phyloP scores from a whole-genome alignment of 1,140 invertebrate species.

The Drosophila sechellia region DNA sequence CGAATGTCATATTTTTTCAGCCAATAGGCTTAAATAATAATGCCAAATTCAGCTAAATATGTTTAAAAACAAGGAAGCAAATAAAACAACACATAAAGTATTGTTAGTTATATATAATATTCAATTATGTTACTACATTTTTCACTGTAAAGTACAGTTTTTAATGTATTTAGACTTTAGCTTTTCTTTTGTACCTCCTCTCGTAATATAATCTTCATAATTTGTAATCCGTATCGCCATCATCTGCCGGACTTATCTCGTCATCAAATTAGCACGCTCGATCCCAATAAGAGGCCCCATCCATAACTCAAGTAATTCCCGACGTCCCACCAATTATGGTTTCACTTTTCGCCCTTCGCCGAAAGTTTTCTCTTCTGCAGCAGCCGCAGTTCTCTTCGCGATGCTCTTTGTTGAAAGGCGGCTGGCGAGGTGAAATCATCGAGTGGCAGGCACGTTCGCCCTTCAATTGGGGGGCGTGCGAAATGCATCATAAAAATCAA shows the following conservation, averaged over 20 bases:
- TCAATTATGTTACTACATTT: no score
- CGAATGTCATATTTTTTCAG: not conserved
- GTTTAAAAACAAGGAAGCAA: no score
- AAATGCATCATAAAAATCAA: constrained; percentile 62
- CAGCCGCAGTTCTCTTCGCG: not conserved
- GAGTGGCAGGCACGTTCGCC: constrained; percentile 48
- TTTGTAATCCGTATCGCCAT: not conserved
- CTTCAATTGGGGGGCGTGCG: constrained; percentile 54
- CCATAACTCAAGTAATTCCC: constrained; percentile 14
- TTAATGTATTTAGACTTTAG: no score
- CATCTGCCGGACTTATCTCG: constrained; percentile 23
- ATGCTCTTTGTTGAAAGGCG: constrained; percentile 1
- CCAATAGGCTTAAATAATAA: no score
- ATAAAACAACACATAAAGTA: no score
- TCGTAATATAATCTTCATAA: not conserved
- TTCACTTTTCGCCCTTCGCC: constrained; percentile 28
- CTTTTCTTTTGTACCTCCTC: no score
- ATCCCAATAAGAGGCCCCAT: not conserved
- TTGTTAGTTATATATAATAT: no score
- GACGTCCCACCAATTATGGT: constrained; percentile 29
- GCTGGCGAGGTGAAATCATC: constrained; percentile 55
- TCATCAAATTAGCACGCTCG: constrained; percentile 20
- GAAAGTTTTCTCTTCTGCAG: constrained; percentile 20
- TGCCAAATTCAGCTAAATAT: no score
- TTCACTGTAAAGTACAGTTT: no score